phyloP scores from a whole-genome alignment of 2,797 vertebrate genomes.

The Thaleichthys pacificus region DNA sequence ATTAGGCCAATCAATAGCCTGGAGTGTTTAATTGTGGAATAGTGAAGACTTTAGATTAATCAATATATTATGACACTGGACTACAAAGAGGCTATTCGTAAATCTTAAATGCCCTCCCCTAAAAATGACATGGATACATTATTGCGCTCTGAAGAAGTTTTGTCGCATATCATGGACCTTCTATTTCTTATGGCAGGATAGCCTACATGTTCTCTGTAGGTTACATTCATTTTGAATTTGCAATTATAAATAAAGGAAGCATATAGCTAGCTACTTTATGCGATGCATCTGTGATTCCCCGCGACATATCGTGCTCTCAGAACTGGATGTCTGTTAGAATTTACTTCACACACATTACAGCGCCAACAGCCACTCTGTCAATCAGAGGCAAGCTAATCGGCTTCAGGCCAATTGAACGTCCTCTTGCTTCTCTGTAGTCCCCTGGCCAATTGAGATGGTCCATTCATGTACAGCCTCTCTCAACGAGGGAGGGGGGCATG shows the following conservation, averaged over 20 bases:
- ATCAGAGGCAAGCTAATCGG: conserved; percentile 42
- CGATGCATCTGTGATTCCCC: too few relatives aligned
- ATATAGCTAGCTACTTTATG: too few relatives aligned
- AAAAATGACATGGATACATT: not conserved
- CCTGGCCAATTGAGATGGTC: conserved; percentile 58
- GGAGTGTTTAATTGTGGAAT: not conserved
- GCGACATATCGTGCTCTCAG: not conserved
- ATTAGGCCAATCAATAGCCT: not conserved
- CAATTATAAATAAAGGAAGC: too few relatives aligned
- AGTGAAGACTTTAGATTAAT: not conserved
- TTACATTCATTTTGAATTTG: too few relatives aligned
- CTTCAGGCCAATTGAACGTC: conserved; percentile 59
- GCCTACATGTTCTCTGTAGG: too few relatives aligned
- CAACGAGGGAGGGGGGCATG: conserved; percentile 29
- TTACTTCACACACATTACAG: not conserved
- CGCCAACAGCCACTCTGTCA: conserved; percentile 37
- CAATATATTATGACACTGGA: not conserved
- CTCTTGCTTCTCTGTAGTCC: conserved; percentile 35
- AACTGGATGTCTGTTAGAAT: not conserved
- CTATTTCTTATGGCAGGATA: too few relatives aligned
- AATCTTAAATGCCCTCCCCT: not conserved
- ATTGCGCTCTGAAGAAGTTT: not conserved
- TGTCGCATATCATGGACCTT: not conserved
- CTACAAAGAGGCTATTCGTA: not conserved
- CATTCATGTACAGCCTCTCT: conserved; percentile 15